Evolutionary conservation across 1,140 invertebrate species (phyloP).

Genomic region (Ooceraea biroi): DNA sequence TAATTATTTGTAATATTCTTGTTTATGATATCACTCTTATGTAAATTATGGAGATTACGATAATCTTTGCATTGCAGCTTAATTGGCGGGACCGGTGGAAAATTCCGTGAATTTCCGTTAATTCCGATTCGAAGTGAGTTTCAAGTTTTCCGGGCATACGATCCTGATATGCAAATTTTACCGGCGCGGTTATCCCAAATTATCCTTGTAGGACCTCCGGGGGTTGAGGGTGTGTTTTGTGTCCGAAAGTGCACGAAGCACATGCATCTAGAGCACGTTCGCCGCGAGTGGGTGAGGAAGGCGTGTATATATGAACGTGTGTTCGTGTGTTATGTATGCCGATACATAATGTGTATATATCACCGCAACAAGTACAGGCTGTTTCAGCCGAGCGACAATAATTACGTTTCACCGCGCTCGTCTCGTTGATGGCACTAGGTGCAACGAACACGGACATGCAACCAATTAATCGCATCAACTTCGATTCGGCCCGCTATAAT

Average conservation of each 20-base stretch:
- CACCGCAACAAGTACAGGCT: slow-evolving; percentile 55
- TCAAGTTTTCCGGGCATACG: slow-evolving; percentile 46
- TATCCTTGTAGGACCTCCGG: slow-evolving; percentile 68
- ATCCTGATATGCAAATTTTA: slow-evolving; percentile 64
- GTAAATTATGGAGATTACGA: background rate
- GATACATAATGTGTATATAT: slow-evolving; percentile 41
- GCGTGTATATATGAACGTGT: slow-evolving; percentile 4
- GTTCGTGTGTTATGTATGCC: slow-evolving; percentile 33
- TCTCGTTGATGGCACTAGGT: slow-evolving; percentile 54
- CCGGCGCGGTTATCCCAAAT: slow-evolving; percentile 73
- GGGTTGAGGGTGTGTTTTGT: slow-evolving; percentile 60
- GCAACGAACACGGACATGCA: slow-evolving; percentile 56
- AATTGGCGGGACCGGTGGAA: background rate
- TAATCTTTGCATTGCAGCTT: background rate
- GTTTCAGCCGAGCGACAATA: slow-evolving; percentile 52
- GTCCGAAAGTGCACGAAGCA: slow-evolving; percentile 59
- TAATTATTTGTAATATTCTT: background rate
- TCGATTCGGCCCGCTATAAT: slow-evolving; percentile 44
- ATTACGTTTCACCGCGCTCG: slow-evolving; percentile 52
- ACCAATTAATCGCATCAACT: slow-evolving; percentile 48
- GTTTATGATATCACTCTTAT: background rate
- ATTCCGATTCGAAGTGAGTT: slow-evolving; percentile 27
- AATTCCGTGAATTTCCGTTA: slow-evolving; percentile 9
- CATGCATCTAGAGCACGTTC: slow-evolving; percentile 30
- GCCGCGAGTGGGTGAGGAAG: slow-evolving; percentile 10